Evolutionary conservation across 1,140 invertebrate genomes (phyloP).

Genomic region (Dufourea novaeangliae): DNA sequence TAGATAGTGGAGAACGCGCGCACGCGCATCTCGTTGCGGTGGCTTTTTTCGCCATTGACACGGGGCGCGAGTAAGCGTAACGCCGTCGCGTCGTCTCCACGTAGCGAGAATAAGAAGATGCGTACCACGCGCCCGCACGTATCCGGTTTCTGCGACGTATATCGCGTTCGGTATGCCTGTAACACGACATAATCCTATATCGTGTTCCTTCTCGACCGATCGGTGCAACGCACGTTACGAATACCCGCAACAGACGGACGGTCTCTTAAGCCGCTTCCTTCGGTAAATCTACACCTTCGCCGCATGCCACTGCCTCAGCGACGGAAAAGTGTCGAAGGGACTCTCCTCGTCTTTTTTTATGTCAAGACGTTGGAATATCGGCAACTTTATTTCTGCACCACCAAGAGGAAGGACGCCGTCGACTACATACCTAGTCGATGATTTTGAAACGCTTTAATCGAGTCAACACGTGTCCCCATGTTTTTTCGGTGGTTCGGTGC

Average conservation of each 20-base stretch:
- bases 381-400: too few relatives aligned
- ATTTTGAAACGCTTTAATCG: too few relatives aligned
- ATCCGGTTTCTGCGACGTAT: conserved; percentile 57
- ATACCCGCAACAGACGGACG: conserved; percentile 27
- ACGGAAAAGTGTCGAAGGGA: neutral
- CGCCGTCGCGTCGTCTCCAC: neutral
- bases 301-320: neutral
- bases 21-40: conserved; percentile 6
- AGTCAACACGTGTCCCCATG: too few relatives aligned
- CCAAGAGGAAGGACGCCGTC: too few relatives aligned
- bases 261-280: conserved; percentile 46
- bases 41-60: conserved; percentile 18
- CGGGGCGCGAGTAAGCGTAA: conserved; percentile 1
- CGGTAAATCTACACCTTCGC: conserved; percentile 37
- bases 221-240: conserved; percentile 41
- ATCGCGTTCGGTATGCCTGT: conserved; percentile 53
- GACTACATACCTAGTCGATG: too few relatives aligned
- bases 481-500: too few relatives aligned
- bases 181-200: conserved; percentile 55
- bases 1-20: neutral
- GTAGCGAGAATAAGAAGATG: conserved; percentile 37
- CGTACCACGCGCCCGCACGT: conserved; percentile 50
- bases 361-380: too few relatives aligned
- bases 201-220: conserved; percentile 30
- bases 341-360: neutral